Evolutionary conservation across 2,888 invertebrate genomes (phyloP).

Genomic region (Xylophagus ater): DNA sequence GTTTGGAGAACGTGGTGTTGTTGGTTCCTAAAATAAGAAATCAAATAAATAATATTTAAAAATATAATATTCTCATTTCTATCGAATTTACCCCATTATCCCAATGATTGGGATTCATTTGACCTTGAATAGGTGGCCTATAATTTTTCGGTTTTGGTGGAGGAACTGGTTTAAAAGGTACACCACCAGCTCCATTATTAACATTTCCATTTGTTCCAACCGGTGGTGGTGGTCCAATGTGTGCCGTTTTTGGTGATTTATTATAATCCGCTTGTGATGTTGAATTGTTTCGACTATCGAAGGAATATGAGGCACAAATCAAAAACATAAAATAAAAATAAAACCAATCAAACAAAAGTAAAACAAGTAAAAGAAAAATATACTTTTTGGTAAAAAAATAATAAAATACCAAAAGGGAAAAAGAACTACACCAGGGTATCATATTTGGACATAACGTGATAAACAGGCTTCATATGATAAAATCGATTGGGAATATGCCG

Average conservation of each 20-base stretch:
- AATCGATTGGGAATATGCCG: slow-evolving; percentile 9
- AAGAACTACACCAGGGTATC: slow-evolving; percentile 32
- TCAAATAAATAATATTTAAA: slow-evolving; percentile 6
- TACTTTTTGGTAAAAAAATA: neutral
- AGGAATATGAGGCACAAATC: slow-evolving; percentile 11
- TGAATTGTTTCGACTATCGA: slow-evolving; percentile 46
- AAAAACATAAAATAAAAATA: slow-evolving; percentile 10
- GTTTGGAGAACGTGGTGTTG: slow-evolving; percentile 38
- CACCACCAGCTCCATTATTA: slow-evolving; percentile 27
- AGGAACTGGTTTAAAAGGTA: slow-evolving; percentile 75
- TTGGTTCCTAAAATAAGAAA: slow-evolving; percentile 28
- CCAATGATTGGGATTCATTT: slow-evolving; percentile 28
- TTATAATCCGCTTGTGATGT: slow-evolving; percentile 50
- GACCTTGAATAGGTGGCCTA: slow-evolving; percentile 54
- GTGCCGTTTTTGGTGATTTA: slow-evolving; percentile 38
- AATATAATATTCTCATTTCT: no score
- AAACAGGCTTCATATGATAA: slow-evolving; percentile 19
- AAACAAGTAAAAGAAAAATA: neutral
- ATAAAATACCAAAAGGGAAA: neutral
- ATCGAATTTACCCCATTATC: slow-evolving; percentile 43
- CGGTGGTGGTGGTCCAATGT: slow-evolving; percentile 26
- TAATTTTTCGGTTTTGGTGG: slow-evolving; percentile 91
- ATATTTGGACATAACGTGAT: slow-evolving; percentile 24
- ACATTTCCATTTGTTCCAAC: slow-evolving; percentile 28
- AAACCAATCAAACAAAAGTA: slow-evolving; percentile 3